These are phyloP conservation scores for Kryptopterus vitreolus DNA, from an alignment of 2,797 vertebrate species.

Conservation along the genomic window DNA sequence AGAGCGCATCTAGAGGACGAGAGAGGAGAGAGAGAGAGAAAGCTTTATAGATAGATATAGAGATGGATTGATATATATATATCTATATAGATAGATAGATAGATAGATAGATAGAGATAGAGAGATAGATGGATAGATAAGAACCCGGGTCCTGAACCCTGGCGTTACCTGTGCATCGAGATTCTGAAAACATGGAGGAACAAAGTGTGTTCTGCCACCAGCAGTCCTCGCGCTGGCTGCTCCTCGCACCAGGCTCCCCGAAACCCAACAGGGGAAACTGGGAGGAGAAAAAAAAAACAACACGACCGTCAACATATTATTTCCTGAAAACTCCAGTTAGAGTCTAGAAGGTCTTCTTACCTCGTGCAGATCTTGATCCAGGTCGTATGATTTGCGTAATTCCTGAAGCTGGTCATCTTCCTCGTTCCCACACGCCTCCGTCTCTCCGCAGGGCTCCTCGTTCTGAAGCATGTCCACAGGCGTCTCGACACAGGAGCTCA, in stretches of 20 bases:
- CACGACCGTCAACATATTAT: background rate
- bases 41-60: too few species aligned
- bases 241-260: conserved; percentile 80
- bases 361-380: conserved; percentile 83
- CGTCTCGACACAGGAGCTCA: conserved; percentile 69
- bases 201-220: conserved; percentile 97
- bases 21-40: too few species aligned
- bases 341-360: conserved; percentile 67
- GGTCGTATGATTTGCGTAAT: conserved; percentile 79
- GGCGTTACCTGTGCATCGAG: conserved; percentile 90
- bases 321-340: background rate
- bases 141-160: too few species aligned
- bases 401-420: conserved; percentile 79
- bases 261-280: conserved; percentile 84
- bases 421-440: conserved; percentile 77
- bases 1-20: too few species aligned
- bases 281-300: conserved; percentile 49
- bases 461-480: conserved; percentile 78
- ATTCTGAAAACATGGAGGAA: conserved; percentile 88
- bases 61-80: too few species aligned
- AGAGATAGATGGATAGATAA: too few species aligned
- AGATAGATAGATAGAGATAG: too few species aligned
- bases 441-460: conserved; percentile 78
- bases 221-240: conserved; percentile 86
- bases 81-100: too few species aligned